Conservation (phyloP, 2,797 vertebrate species). For the Coluber constrictor region DNA sequence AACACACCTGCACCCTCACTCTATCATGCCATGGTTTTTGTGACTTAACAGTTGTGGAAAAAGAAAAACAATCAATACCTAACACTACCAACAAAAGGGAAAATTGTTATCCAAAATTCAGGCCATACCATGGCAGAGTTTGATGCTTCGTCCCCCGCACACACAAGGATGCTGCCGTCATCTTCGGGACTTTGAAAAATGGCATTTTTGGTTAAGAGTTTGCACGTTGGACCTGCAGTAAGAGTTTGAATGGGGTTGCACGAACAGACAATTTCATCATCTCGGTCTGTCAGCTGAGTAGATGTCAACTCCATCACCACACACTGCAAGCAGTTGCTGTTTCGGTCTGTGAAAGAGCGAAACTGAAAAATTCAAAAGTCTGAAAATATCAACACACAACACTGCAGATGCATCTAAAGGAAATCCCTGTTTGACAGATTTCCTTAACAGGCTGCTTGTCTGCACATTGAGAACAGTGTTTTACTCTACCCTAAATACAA, state of each 20-base stretch:
- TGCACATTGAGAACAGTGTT: not conserved
- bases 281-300: conserved; percentile 67
- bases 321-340: conserved; percentile 79
- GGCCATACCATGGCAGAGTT: conserved; percentile 84
- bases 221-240: conserved; percentile 85
- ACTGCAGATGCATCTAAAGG: not conserved
- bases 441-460: not conserved
- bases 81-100: not conserved
- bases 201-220: conserved; percentile 90
- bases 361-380: not conserved
- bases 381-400: not conserved
- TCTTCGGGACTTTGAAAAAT: conserved; percentile 85
- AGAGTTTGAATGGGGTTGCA: conserved; percentile 87
- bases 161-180: conserved; percentile 80
- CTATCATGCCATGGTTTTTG: not conserved
- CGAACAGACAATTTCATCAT: conserved; percentile 76
- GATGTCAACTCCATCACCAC: conserved; percentile 88
- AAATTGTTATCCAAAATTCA: not conserved
- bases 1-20: not conserved
- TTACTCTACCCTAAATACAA: not conserved
- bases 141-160: conserved; percentile 89
- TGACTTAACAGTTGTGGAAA: not conserved
- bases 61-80: not conserved
- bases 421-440: not conserved
- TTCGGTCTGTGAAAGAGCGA: conserved; percentile 75